Base-by-base conservation (phyloP, 2,888 invertebrate genomes). In the Nebria brevicollis region DNA sequence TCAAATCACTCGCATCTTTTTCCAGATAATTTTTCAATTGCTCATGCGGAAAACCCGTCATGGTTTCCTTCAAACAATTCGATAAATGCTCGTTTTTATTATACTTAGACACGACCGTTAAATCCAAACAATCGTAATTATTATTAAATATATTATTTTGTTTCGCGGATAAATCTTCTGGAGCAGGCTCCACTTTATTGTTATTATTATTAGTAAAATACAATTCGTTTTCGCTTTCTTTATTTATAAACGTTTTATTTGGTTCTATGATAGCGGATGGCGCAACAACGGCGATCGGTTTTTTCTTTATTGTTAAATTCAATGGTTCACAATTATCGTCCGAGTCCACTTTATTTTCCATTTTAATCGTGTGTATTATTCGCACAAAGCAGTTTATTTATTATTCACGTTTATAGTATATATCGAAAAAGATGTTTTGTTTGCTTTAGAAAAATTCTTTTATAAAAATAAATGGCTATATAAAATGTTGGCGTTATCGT, bases 251-350 rank as follows among this genome's bases (percentile, higher is more conserved):
- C 85, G 85, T n/a, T 86, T 87, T 7, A 88, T 83, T 68, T 85
- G 82, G 3, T 86, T 82, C 65, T 87, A 87, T 34, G 86, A 86
- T 81, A 87, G 88, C 5, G 88, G 83, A 91, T 64, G 91, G 91
- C 20, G 91, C 90, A 66, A 91, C 91, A 80, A 91, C 90, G 73
- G 91, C 91, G 78, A 91, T 90, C 75, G 91, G 91, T 83, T 87
- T 87, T 86, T 90, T 91, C 84, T 89, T 89, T 83, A 90, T 87
- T 82, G 90, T 90, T 84, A 90, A 86, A 87, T 90, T 90, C 84
- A 90, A 85, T 64, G 90, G 90, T 84, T 90, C 90, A 82, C 89
- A 89, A 77, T 85, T 85, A 77, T 83, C 83, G 85, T 90, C 90
- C 85, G 89, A 90, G 83, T 90, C 90, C 85, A 90, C 90, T 75